Evolutionary conservation across 2,113 vertebrate genomes (phyloP).

Genomic region (Sturnus vulgaris): DNA sequence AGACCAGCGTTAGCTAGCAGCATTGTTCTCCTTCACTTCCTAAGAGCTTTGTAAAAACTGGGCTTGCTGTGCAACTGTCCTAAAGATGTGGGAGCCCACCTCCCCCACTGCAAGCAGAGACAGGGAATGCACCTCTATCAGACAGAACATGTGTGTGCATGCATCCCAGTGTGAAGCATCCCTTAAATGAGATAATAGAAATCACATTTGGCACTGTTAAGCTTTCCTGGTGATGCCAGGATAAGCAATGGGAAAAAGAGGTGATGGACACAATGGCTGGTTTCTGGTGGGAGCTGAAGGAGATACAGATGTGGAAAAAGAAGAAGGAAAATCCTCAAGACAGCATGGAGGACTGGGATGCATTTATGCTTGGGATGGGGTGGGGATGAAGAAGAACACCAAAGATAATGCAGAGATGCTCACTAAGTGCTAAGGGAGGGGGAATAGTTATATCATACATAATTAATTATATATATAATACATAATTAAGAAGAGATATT

Average conservation of each 20-base stretch:
- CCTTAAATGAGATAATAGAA: background rate
- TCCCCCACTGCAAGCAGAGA: background rate
- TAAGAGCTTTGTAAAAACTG: background rate
- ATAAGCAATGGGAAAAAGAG: background rate
- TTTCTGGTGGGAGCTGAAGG: background rate
- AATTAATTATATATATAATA: too few species aligned
- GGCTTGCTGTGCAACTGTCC: background rate
- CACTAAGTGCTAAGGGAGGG: background rate
- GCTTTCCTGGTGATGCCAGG: background rate
- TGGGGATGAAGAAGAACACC: background rate
- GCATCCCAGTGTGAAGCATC: background rate
- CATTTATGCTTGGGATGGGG: background rate
- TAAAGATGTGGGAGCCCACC: background rate
- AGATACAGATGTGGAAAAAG: background rate
- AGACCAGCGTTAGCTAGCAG: background rate
- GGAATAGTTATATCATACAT: too few species aligned
- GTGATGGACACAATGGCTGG: background rate
- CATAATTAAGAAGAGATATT: background rate
- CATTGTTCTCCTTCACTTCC: background rate
- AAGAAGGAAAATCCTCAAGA: background rate
- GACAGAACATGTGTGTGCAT: background rate
- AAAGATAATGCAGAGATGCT: background rate
- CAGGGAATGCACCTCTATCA: background rate
- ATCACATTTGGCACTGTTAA: background rate
- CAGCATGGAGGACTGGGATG: background rate